phyloP scores from a whole-genome alignment of 2,113 vertebrate species.

The Shinisaurus crocodilurus region DNA sequence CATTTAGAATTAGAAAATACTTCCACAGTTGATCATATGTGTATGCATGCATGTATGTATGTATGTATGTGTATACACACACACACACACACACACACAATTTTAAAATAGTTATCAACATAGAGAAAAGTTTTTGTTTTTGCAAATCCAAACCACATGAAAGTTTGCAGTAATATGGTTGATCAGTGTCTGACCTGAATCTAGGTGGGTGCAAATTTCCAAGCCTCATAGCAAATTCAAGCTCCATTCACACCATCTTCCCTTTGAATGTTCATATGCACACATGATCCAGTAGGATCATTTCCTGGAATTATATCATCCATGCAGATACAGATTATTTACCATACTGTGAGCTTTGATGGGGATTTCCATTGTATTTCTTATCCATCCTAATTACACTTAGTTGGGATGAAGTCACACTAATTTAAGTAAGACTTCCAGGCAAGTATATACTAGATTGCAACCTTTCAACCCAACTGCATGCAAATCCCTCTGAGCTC shows the following conservation, averaged over 20 bases:
- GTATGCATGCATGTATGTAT: too few relatives aligned
- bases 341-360: background rate
- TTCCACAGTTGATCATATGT: background rate
- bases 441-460: background rate
- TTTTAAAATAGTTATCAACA: background rate
- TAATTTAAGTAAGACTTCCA: background rate
- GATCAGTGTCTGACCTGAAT: slow-evolving; percentile 32
- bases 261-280: background rate
- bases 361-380: background rate
- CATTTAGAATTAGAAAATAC: background rate
- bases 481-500: background rate
- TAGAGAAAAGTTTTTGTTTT: background rate
- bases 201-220: slow-evolving; percentile 54
- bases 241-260: background rate
- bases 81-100: too few relatives aligned
- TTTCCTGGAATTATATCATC: background rate
- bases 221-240: slow-evolving; percentile 29
- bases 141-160: background rate
- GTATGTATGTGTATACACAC: too few relatives aligned
- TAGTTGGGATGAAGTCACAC: background rate
- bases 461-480: background rate
- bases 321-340: background rate
- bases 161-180: slow-evolving; percentile 5
- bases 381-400: background rate
- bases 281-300: background rate